Evolutionary conservation across 2,797 vertebrate species (phyloP).

Genomic region (Mycteria americana): DNA sequence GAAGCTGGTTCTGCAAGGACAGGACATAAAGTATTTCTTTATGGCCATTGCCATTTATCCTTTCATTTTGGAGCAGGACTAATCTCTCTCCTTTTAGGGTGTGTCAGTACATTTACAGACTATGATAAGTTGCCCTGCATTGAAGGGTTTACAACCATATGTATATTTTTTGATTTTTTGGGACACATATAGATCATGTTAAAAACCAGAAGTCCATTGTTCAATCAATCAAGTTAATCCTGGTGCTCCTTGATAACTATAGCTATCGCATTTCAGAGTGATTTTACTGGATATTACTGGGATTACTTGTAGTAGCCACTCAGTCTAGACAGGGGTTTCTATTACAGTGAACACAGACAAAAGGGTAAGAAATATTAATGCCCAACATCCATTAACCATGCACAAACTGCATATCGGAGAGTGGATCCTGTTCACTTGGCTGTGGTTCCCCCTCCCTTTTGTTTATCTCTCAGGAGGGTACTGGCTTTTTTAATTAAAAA

Average conservation of each 20-base stretch:
- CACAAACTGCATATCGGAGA: slow-evolving; percentile 38
- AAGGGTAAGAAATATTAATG: slow-evolving; percentile 78
- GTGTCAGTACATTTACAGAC: slow-evolving; percentile 11
- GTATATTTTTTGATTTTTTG: slow-evolving; percentile 33
- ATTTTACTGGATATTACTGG: slow-evolving; percentile 91
- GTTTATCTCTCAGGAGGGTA: slow-evolving; percentile 18
- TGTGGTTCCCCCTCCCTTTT: background rate
- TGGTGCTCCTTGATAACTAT: slow-evolving; percentile 75
- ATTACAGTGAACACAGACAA: slow-evolving; percentile 90
- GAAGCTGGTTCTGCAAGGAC: background rate
- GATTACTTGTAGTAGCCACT: slow-evolving; percentile 93
- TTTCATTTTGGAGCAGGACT: slow-evolving; percentile 36
- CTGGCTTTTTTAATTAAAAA: slow-evolving; percentile 15
- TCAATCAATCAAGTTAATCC: slow-evolving; percentile 82
- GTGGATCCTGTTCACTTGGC: slow-evolving; percentile 53
- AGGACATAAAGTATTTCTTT: slow-evolving; percentile 20
- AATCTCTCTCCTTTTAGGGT: slow-evolving; percentile 47
- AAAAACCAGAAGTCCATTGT: slow-evolving; percentile 76
- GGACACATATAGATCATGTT: slow-evolving; percentile 69
- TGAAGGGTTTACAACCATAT: slow-evolving; percentile 55
- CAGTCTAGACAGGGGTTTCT: slow-evolving; percentile 95
- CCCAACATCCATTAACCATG: slow-evolving; percentile 63
- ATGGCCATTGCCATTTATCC: slow-evolving; percentile 13
- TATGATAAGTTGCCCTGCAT: slow-evolving; percentile 46
- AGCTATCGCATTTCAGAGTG: slow-evolving; percentile 90